Evolutionary conservation across 2,113 vertebrate genomes (phyloP).

Genomic region (Ursus arctos): DNA sequence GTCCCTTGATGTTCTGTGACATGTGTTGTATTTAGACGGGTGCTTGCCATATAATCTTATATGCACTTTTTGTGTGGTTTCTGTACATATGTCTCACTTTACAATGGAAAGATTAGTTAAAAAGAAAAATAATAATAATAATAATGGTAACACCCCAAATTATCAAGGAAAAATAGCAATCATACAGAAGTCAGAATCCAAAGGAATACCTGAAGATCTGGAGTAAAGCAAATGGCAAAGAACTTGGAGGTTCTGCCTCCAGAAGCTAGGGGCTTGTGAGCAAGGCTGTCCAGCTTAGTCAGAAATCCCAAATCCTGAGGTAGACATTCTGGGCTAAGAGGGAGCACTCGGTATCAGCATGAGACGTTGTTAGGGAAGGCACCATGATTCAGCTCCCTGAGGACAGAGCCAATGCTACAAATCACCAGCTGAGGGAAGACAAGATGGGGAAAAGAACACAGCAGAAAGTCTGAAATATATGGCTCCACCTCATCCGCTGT

Average conservation of each 20-base stretch:
- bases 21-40: neutral
- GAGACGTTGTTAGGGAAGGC: fast-evolving
- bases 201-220: neutral
- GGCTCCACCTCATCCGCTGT: neutral
- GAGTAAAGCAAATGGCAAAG: neutral
- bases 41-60: neutral
- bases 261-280: no score
- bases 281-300: neutral
- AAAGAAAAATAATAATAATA: neutral
- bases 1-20: neutral
- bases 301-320: neutral
- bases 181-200: neutral
- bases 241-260: neutral
- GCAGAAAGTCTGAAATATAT: neutral
- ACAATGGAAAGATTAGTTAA: neutral
- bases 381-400: neutral
- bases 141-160: neutral
- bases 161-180: neutral
- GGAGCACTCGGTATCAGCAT: fast-evolving
- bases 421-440: neutral
- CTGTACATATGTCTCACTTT: neutral
- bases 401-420: neutral
- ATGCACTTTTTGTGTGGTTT: neutral
- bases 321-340: neutral
- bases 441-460: neutral